These are phyloP conservation scores for Nasua narica DNA, from an alignment of 2,797 vertebrate genomes.

Conservation along the genomic window DNA sequence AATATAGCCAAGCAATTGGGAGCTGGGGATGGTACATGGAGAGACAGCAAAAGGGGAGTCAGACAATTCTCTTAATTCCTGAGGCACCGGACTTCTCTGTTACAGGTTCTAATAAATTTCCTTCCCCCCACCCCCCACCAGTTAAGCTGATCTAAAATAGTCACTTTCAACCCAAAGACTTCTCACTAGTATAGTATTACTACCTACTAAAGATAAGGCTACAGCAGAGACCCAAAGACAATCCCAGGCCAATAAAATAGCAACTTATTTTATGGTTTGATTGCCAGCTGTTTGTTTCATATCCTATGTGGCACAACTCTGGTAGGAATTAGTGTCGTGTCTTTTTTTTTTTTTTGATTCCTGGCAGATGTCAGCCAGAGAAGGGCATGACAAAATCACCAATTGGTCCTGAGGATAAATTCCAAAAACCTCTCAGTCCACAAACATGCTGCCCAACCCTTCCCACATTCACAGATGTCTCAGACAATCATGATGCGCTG, in stretches of 20 bases:
- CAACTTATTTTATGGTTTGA: constrained; percentile 38
- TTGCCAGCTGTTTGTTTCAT: constrained; percentile 52
- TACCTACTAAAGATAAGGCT: not conserved
- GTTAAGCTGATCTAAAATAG: not conserved
- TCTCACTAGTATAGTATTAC: not conserved
- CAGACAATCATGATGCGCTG: constrained; percentile 35
- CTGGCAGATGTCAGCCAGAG: constrained; percentile 55
- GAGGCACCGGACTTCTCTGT: not conserved
- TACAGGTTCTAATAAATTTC: not conserved
- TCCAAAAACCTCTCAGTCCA: constrained; percentile 64
- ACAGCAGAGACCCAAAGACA: not conserved
- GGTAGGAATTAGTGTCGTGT: not conserved
- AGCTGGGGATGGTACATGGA: not conserved
- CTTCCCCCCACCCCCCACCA: too few relatives aligned
- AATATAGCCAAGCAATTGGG: not conserved
- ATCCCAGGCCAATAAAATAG: constrained; percentile 26
- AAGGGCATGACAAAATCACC: constrained; percentile 49
- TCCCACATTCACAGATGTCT: constrained; percentile 46
- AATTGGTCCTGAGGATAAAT: constrained; percentile 60
- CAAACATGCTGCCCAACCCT: constrained; percentile 64
- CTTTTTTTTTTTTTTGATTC: not conserved
- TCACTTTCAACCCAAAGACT: not conserved
- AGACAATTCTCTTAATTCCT: not conserved
- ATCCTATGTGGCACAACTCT: constrained; percentile 2
- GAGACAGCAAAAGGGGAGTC: not conserved